These are phyloP conservation scores for Andrena haemorrhoa DNA, from an alignment of 2,888 invertebrate genomes.

Conservation along the genomic window DNA sequence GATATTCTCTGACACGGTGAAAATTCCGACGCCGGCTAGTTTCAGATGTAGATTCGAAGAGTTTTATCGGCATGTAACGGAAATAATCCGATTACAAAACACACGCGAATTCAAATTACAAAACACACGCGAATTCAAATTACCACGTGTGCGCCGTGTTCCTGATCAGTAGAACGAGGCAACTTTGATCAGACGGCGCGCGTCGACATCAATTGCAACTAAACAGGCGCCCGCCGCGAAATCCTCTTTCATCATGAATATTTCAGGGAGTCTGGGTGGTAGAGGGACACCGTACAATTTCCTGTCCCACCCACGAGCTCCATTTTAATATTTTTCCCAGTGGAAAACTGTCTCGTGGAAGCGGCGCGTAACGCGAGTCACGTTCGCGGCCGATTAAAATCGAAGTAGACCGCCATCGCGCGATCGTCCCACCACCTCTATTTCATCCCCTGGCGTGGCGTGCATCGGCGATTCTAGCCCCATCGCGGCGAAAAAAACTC, in stretches of 20 bases:
- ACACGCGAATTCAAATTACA: not conserved
- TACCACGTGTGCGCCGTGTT: not conserved
- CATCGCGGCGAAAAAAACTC: conserved; percentile 43
- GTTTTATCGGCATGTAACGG: not conserved
- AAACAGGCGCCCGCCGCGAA: conserved; percentile 12
- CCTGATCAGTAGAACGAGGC: not conserved
- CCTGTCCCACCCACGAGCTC: not conserved
- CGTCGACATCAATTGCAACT: not conserved
- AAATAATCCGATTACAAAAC: conserved; percentile 1
- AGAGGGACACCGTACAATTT: conserved; percentile 13
- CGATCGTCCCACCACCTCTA: conserved; percentile 1
- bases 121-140: not conserved
- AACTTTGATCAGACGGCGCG: not conserved
- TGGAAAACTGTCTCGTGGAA: not conserved
- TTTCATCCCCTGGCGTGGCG: conserved; percentile 10
- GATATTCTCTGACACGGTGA: not conserved
- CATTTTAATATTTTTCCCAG: conserved; percentile 21
- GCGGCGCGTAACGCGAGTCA: conserved; percentile 5
- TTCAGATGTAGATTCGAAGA: not conserved
- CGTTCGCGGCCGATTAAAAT: conserved; percentile 45
- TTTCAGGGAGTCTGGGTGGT: not conserved
- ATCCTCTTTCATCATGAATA: not conserved
- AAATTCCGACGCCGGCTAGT: not conserved
- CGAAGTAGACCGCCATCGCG: conserved; percentile 10
- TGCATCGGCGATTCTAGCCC: conserved; percentile 19